Percentiles rank a stretch among this genome's conserved stretches.
Evolutionary conservation across 2,888 invertebrate genomes (phyloP).

Genomic region (Mimas tiliae): DNA sequence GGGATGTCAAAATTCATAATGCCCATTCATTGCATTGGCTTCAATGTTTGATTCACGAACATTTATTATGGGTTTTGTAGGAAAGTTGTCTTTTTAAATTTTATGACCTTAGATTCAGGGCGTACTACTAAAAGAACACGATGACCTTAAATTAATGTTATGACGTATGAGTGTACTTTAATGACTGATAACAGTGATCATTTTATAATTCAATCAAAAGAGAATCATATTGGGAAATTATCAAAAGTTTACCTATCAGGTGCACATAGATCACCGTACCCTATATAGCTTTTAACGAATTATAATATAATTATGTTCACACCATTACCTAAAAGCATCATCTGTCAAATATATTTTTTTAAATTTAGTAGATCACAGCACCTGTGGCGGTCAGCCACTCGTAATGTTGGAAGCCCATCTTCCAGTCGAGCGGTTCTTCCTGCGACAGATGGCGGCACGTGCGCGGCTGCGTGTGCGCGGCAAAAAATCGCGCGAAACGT

Average conservation of each 20-base stretch:
- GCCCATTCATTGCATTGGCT: no score
- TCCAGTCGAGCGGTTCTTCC: constrained; percentile 77
- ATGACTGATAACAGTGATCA: no score
- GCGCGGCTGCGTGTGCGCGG: constrained; percentile 58
- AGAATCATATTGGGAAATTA: not conserved
- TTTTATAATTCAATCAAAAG: no score
- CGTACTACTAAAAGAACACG: no score
- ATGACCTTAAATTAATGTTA: no score
- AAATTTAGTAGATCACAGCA: constrained; percentile 35
- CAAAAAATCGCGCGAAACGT: constrained; percentile 47
- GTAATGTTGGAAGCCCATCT: constrained; percentile 71
- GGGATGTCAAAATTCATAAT: no score
- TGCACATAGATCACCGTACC: not conserved
- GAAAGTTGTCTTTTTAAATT: no score
- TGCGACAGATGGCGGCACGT: constrained; percentile 80
- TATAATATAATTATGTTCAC: constrained; percentile 10
- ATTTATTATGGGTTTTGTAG: no score
- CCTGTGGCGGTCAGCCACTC: constrained; percentile 49
- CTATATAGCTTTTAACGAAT: constrained; percentile 1
- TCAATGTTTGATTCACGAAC: no score
- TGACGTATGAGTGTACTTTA: no score
- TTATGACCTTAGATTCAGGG: no score
- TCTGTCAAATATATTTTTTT: constrained; percentile 8
- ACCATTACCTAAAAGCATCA: constrained; percentile 18
- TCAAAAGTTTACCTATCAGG: not conserved